Evolutionary conservation across 2,113 vertebrate species (phyloP).

Genomic region (Turnix velox): DNA sequence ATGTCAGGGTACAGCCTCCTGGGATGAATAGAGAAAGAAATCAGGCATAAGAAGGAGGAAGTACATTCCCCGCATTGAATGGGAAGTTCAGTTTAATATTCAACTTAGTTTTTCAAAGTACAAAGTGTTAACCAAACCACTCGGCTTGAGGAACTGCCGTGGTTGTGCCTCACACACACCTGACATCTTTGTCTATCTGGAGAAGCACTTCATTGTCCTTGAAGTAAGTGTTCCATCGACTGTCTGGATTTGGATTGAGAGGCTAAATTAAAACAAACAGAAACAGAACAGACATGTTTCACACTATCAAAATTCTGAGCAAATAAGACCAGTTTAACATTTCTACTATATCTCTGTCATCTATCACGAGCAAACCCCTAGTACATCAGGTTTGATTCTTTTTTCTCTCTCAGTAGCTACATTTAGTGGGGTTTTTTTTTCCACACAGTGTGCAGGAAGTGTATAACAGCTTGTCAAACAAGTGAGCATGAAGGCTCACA

Average conservation of each 20-base stretch:
- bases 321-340: neutral
- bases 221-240: slow-evolving; percentile 97
- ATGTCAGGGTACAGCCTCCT: slow-evolving; percentile 96
- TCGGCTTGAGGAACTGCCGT: neutral
- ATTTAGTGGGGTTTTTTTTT: neutral
- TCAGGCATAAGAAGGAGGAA: neutral
- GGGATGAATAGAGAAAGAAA: neutral
- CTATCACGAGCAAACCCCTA: neutral
- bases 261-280: slow-evolving; percentile 75
- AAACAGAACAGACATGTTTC: neutral
- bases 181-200: slow-evolving; percentile 98
- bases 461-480: neutral
- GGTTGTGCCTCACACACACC: slow-evolving; percentile 70
- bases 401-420: neutral
- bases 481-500: neutral
- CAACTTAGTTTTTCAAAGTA: neutral
- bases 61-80: rapidly evolving
- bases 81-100: neutral
- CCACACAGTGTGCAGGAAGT: neutral
- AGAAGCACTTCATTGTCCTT: slow-evolving; percentile 96
- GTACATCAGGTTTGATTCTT: neutral
- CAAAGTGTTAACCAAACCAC: neutral
- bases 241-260: slow-evolving; percentile 94
- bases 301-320: neutral
- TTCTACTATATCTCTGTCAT: neutral